Percentiles rank a stretch among this genome's conserved stretches.
These are phyloP conservation scores for Calosoma granatense DNA, from an alignment of 1,140 invertebrate genomes.

Conservation along the genomic window DNA sequence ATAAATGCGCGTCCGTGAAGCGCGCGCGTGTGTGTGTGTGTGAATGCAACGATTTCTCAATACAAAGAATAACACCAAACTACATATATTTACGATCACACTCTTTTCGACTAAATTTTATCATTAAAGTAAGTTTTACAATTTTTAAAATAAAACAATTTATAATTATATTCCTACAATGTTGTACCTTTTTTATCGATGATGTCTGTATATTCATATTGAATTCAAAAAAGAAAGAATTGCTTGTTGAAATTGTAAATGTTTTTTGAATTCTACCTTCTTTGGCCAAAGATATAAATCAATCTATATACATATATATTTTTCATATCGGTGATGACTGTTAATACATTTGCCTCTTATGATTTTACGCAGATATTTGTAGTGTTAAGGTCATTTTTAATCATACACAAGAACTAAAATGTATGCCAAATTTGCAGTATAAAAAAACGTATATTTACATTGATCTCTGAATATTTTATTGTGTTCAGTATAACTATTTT, in stretches of 20 bases:
- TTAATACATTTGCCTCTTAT: too few relatives aligned
- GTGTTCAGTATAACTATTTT: neutral
- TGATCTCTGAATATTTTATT: neutral
- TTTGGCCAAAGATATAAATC: neutral
- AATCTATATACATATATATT: neutral
- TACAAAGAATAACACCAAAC: neutral
- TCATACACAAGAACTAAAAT: neutral
- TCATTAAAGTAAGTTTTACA: neutral
- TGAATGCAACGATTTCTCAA: neutral
- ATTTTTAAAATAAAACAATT: too few relatives aligned
- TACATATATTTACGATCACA: neutral
- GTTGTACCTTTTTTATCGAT: neutral
- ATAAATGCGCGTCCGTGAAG: too few relatives aligned
- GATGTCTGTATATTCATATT: too few relatives aligned
- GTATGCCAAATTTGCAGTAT: neutral
- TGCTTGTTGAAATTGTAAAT: neutral
- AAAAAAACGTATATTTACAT: neutral
- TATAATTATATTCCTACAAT: too few relatives aligned
- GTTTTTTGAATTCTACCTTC: neutral
- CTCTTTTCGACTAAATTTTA: neutral
- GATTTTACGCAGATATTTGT: too few relatives aligned
- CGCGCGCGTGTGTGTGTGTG: too few relatives aligned
- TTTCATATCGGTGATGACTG: neutral
- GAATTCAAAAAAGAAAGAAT: neutral
- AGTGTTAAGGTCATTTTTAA: too few relatives aligned